These are phyloP conservation scores for Myodes glareolus DNA, from an alignment of 2,113 vertebrate genomes.

Conservation along the genomic window DNA sequence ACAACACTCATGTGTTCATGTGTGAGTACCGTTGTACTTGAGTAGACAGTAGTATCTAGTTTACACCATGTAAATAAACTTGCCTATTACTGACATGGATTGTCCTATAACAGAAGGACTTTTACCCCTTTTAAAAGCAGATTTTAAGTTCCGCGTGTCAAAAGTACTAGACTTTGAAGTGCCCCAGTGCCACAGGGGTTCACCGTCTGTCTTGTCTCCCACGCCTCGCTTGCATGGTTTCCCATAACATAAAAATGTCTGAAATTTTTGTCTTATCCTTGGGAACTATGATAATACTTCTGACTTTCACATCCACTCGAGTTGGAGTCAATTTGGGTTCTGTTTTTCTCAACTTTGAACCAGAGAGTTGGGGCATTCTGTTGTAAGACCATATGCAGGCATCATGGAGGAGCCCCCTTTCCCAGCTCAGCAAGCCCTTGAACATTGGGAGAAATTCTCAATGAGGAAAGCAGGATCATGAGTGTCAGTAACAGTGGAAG, in stretches of 20 bases:
- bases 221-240: not conserved
- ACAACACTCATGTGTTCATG: not conserved
- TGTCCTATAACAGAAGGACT: slow-evolving; percentile 41
- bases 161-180: not conserved
- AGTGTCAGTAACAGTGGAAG: not conserved
- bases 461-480: slow-evolving; percentile 14
- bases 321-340: not conserved
- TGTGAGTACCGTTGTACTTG: not conserved
- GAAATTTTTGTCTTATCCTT: not conserved
- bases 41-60: not conserved
- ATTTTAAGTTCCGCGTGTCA: slow-evolving; percentile 30
- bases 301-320: slow-evolving; percentile 8
- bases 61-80: not conserved
- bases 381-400: not conserved
- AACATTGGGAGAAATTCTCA: slow-evolving; percentile 13
- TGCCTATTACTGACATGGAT: not conserved
- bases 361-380: not conserved
- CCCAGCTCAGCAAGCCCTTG: not conserved
- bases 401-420: not conserved
- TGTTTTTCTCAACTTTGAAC: slow-evolving; percentile 32
- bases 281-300: not conserved
- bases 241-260: not conserved
- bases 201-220: not conserved
- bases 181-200: not conserved
- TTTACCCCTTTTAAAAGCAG: slow-evolving; percentile 13